Conservation (phyloP, 2,797 vertebrate species). For the Megaceryle alcyon region DNA sequence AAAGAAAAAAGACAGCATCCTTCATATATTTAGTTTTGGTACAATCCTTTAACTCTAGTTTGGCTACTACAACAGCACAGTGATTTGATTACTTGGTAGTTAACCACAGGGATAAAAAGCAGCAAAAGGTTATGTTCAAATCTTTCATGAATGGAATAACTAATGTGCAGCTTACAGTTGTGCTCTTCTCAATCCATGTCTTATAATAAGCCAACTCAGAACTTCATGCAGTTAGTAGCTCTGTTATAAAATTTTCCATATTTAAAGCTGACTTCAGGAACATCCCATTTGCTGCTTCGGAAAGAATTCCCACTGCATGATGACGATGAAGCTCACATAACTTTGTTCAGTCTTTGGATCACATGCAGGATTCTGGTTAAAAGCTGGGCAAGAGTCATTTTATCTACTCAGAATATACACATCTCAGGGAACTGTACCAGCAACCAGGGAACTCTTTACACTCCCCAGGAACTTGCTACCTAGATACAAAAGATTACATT, state of each 20-base stretch:
- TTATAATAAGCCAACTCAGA: neutral
- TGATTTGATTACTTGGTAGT: neutral
- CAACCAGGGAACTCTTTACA: neutral
- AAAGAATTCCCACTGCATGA: constrained; percentile 71
- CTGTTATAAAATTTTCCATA: constrained; percentile 48
- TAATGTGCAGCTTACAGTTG: neutral
- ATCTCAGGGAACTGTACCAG: neutral
- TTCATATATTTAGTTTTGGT: neutral
- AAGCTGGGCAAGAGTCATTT: constrained; percentile 45
- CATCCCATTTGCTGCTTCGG: constrained; percentile 63
- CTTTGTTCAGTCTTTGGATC: constrained; percentile 62
- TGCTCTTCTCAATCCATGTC: neutral
- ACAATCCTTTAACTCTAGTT: neutral
- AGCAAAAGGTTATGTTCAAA: constrained; percentile 45
- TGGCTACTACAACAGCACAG: neutral
- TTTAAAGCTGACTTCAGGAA: constrained; percentile 74
- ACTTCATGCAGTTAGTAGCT: constrained; percentile 3
- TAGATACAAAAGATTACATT: constrained; percentile 29
- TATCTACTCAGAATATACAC: constrained; percentile 40
- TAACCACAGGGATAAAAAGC: constrained; percentile 40
- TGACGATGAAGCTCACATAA: constrained; percentile 51
- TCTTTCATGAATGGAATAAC: constrained; percentile 45
- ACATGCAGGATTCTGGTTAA: constrained; percentile 55
- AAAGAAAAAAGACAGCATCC: neutral
- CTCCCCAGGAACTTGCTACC: constrained; percentile 28